A percentile compares a stretch with the other conserved stretches of the same genome.
Evolutionary conservation across 64 coral and sea anemone species (phyloP).

Genomic region (Catalaphyllia jardinei): DNA sequence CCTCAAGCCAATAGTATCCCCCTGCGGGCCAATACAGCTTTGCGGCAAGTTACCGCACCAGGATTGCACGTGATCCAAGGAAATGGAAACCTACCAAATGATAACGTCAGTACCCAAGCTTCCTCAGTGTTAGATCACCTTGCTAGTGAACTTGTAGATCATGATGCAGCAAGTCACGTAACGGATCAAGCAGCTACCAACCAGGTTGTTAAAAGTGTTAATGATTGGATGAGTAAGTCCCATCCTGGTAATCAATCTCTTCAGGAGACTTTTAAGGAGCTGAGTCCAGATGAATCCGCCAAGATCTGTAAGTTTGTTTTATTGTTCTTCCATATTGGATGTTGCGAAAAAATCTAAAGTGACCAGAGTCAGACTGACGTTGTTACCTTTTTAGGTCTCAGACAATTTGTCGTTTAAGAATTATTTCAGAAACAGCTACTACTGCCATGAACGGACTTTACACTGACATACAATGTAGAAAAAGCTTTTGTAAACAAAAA

Average conservation of each 20-base stretch:
- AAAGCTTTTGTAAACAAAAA: too few species aligned
- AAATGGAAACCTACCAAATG: neutral
- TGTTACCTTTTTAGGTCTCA: too few species aligned
- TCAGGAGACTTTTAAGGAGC: conserved; percentile 35
- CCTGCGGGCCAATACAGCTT: neutral
- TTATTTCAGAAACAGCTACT: too few species aligned
- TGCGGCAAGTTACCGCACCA: neutral
- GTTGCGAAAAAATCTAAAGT: too few species aligned
- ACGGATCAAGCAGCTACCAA: neutral
- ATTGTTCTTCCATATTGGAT: neutral
- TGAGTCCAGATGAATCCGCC: neutral
- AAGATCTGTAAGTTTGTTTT: conserved; percentile 23
- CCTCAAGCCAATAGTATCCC: neutral
- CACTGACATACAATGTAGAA: too few species aligned
- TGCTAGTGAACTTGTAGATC: conserved; percentile 15
- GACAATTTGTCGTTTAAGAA: too few species aligned
- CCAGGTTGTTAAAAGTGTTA: neutral
- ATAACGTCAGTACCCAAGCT: neutral
- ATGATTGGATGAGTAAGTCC: neutral
- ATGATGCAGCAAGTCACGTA: neutral
- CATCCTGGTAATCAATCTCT: neutral
- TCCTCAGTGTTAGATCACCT: conserved; percentile 9
- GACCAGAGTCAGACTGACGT: too few species aligned
- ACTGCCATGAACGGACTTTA: too few species aligned
- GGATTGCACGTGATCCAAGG: conserved; percentile 19